Base-by-base conservation (phyloP, 2,113 vertebrate species). In the Crotalus viridis region DNA sequence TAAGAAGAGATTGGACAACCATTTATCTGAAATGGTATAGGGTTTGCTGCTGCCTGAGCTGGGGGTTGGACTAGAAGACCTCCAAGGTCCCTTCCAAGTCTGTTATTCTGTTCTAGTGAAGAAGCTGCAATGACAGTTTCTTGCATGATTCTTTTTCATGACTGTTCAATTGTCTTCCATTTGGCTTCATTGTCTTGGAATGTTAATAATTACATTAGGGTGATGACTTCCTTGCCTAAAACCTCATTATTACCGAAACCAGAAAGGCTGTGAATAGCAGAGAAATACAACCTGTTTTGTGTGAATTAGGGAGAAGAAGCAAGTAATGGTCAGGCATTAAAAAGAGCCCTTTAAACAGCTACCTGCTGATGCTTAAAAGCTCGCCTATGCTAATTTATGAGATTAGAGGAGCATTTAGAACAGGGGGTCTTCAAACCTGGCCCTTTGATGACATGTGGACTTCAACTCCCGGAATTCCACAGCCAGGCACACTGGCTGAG, bases 171-270 rank as follows among this genome's bases (percentile, higher is more conserved):
- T 87, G 52, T 28, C 33, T 54, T 94, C 69, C 46, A 8, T 94
- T 24, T 92, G 93, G 92, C 90, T 91, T 93, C 94, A 94, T 91
- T 93, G 95, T 93, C 94, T 96, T 94, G 92, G 28, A n/a, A 69
- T 69, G 28, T 69, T 69, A n/a, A n/a, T 28, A n/a, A n/a, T 69
- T n/a, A 69, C 3, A 1, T 69, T n/a, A n/a, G 28, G 61, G 95
- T 90, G 91, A 39, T 94, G 51, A 5, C 93, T 95, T 92, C 52
- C 28, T 52, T 4, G 87, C n/a, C 85, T 90, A 56, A 21, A 56
- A 92, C 56, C 94, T 91, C 89, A 61, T 89, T 97, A 95, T 94
- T 89, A 89, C 93, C 94, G 91, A 95, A 92, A 90, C 93, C 46
- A 4, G 93, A 93, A 91, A 92, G 57, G 92, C 92, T 88, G 87